Base-by-base conservation (phyloP, 2,797 vertebrate genomes). In the Phaenicophaeus curvirostris region DNA sequence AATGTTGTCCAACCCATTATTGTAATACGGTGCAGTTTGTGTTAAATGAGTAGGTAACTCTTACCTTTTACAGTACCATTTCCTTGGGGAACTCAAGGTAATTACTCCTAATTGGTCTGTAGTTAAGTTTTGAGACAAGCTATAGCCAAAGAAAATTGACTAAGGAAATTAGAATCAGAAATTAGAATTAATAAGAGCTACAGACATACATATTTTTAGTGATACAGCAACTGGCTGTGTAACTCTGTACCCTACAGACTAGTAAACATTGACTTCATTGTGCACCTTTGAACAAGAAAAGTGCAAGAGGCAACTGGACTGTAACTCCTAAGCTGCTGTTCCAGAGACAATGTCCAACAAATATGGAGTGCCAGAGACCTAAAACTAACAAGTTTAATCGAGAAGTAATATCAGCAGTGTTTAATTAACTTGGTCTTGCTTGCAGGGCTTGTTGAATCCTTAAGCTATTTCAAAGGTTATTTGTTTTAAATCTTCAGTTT, bases 1-100 rank as follows among this genome's bases (percentile, higher is more conserved):
- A 1, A 63, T 2, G 13, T 30, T 44, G 67, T 15, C 18, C 28
- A 5, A 42, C 11, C 27, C 4, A 1, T 6, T 57, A 0, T 27
- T 58, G 8, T 66, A 13, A 30, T 17, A 27, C 8, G 4, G 13
- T 63, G 28, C 24, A 0, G 6, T 76, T 30, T 24, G 11, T 53
- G 25, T 54, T 46, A 48, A 48, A 46, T 48, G 20, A 48, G 21
- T 48, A 24, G 23, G 46, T 20, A 48, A 11, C 46, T 48, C 46
- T 48, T 48, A 24, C 21, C 46, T 48, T 20, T 63, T 31, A 18
- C 12, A 9, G 25, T 46, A 16, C 15, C 1, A 0, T 57, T 90
- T 51, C 86, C 51, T 31, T 54, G 30, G 74, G 59, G 84, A 87
- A 7, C 21, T n/a, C 21, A 2, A 33, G n/a, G 42, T 71, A 79